Evolutionary conservation across 2,888 invertebrate genomes (phyloP).

Genomic region (Epinotia bilunana): DNA sequence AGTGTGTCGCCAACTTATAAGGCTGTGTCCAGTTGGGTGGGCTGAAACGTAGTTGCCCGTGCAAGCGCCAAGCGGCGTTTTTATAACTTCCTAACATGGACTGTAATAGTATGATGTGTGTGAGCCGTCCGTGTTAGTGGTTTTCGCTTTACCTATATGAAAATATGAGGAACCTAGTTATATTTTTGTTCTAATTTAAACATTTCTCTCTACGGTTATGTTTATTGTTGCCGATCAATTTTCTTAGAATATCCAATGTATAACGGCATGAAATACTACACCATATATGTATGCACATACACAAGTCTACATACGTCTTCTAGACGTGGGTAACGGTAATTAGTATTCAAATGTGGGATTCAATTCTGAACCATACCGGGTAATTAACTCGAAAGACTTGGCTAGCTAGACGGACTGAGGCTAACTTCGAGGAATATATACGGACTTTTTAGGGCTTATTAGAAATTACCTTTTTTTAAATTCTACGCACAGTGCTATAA

Average conservation of each 20-base stretch:
- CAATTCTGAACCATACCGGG: constrained; percentile 2
- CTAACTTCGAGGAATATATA: not conserved
- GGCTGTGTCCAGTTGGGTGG: constrained; percentile 15
- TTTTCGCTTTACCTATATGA: constrained; percentile 3
- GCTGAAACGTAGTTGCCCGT: not conserved
- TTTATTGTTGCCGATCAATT: not conserved
- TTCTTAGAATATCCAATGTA: not conserved
- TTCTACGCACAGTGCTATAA: too few species aligned
- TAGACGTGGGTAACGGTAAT: constrained; percentile 1
- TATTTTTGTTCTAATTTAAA: too few species aligned
- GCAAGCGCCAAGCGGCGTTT: constrained; percentile 3
- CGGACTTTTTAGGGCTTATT: not conserved
- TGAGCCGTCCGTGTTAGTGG: not conserved
- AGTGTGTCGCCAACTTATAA: constrained; percentile 1
- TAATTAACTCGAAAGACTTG: not conserved
- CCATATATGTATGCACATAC: not conserved
- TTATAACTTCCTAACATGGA: constrained; percentile 20
- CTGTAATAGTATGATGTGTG: constrained; percentile 12
- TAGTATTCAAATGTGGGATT: constrained; percentile 6
- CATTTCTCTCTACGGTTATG: not conserved
- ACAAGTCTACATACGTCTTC: not conserved
- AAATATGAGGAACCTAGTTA: not conserved
- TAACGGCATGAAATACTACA: too few species aligned
- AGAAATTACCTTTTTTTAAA: too few species aligned
- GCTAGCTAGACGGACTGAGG: not conserved